Evolutionary conservation across 1,140 invertebrate genomes (phyloP).

Genomic region (Hylaeus volcanicus): DNA sequence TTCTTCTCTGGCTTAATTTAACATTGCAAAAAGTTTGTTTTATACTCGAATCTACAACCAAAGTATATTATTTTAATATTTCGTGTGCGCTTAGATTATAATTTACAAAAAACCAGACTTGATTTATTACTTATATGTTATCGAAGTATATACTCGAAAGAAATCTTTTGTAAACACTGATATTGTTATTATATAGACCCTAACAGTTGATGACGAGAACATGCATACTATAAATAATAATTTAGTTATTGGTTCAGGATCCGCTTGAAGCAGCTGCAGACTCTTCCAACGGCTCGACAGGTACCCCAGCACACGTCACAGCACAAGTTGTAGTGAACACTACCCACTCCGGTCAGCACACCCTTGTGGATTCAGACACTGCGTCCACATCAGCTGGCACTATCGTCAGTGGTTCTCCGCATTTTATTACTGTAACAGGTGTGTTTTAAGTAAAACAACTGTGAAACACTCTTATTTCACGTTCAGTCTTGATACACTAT

Average conservation of each 20-base stretch:
- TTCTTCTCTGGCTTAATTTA: background rate
- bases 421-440: conserved; percentile 82
- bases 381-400: conserved; percentile 77
- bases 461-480: conserved; percentile 15
- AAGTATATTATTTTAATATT: background rate
- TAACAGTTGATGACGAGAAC: conserved; percentile 49
- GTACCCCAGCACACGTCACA: conserved; percentile 79
- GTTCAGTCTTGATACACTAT: background rate
- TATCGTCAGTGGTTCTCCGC: conserved; percentile 79
- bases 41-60: background rate
- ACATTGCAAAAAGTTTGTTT: background rate
- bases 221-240: conserved; percentile 66
- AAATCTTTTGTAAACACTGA: background rate
- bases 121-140: background rate
- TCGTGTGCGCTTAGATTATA: background rate
- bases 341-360: conserved; percentile 77
- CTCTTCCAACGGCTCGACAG: conserved; percentile 79
- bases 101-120: background rate
- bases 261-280: conserved; percentile 77
- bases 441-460: conserved; percentile 17
- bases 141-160: background rate
- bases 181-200: conserved; percentile 26
- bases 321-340: conserved; percentile 81
- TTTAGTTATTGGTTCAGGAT: conserved; percentile 78
- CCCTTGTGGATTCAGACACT: conserved; percentile 76